phyloP scores from a whole-genome alignment of 2,888 invertebrate genomes.

The Noctuana brunneofusca region DNA sequence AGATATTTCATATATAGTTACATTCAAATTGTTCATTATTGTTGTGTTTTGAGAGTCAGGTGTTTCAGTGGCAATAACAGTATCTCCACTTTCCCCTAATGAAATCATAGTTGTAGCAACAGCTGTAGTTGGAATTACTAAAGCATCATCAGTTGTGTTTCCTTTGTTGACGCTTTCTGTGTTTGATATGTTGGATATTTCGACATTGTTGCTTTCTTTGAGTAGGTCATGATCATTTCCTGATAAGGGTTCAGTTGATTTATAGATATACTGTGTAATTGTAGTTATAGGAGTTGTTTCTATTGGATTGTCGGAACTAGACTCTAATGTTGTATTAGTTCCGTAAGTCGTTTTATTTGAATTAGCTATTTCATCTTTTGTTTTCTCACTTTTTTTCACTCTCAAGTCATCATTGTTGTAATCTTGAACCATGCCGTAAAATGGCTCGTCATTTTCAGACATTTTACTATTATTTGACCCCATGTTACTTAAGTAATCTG shows the following conservation, averaged over 20 bases:
- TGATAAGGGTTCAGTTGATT: slow-evolving; percentile 46
- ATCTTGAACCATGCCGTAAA: slow-evolving; percentile 65
- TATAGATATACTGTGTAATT: slow-evolving; percentile 67
- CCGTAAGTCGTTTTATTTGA: slow-evolving; percentile 35
- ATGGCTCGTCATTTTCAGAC: slow-evolving; percentile 57
- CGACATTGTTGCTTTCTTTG: slow-evolving; percentile 42
- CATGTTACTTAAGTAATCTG: slow-evolving; percentile 69
- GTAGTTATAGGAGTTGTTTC: slow-evolving; percentile 70
- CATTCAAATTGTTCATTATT: slow-evolving; percentile 64
- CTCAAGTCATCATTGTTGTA: slow-evolving; percentile 67
- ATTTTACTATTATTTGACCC: slow-evolving; percentile 52
- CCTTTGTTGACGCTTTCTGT: slow-evolving; percentile 21
- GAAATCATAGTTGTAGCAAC: slow-evolving; percentile 38
- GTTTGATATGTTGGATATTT: slow-evolving; percentile 17
- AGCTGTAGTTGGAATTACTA: slow-evolving; percentile 38
- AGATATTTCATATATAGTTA: slow-evolving; percentile 74
- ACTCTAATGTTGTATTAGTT: slow-evolving; percentile 8
- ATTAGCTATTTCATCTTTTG: slow-evolving; percentile 32
- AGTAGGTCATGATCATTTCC: slow-evolving; percentile 22
- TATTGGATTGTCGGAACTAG: slow-evolving; percentile 38
- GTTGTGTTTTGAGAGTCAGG: slow-evolving; percentile 49
- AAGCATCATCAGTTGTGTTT: slow-evolving; percentile 34
- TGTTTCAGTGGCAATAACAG: slow-evolving; percentile 23
- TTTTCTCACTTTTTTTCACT: slow-evolving; percentile 37
- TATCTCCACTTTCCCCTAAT: slow-evolving; percentile 34